Evolutionary conservation across 2,797 vertebrate genomes (phyloP).

Genomic region (Aeoliscus strigatus): DNA sequence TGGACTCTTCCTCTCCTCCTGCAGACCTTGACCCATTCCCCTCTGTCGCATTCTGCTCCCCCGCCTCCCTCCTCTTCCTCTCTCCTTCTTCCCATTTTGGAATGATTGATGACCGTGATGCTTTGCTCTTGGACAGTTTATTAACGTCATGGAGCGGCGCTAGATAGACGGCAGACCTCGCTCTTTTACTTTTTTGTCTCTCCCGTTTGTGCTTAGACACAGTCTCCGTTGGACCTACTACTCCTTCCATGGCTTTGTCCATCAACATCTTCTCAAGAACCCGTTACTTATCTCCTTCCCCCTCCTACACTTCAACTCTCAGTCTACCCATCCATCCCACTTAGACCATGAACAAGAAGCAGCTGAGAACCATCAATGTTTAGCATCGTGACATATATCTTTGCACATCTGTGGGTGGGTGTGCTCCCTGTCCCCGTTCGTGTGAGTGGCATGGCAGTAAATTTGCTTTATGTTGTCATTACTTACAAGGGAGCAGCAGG

Average conservation of each 20-base stretch:
- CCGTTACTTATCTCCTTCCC: not conserved
- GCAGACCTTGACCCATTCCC: slow-evolving; percentile 56
- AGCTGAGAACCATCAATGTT: slow-evolving; percentile 28
- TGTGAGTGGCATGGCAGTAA: slow-evolving; percentile 61
- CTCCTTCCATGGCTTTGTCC: not conserved
- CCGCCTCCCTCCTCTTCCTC: slow-evolving; percentile 6
- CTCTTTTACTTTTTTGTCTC: not conserved
- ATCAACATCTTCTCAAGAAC: slow-evolving; percentile 11
- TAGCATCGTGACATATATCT: slow-evolving; percentile 38
- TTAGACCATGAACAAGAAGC: slow-evolving; percentile 8
- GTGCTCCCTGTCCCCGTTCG: slow-evolving; percentile 14
- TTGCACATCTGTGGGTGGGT: slow-evolving; percentile 6
- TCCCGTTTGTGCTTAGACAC: too few relatives aligned
- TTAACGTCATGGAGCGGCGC: slow-evolving; percentile 57
- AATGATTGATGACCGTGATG: slow-evolving; percentile 66
- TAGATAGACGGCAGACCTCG: slow-evolving; percentile 30
- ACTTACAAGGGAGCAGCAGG: slow-evolving; percentile 61
- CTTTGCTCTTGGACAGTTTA: slow-evolving; percentile 63
- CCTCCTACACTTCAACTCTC: not conserved
- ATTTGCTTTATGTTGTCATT: slow-evolving; percentile 77
- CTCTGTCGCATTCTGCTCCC: slow-evolving; percentile 13
- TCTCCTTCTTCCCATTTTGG: slow-evolving; percentile 45
- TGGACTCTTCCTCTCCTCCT: slow-evolving; percentile 21
- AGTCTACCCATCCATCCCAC: not conserved
- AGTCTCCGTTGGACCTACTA: too few relatives aligned